Evolutionary conservation across 2,113 vertebrate species (phyloP).

Genomic region (Symphodus melops): DNA sequence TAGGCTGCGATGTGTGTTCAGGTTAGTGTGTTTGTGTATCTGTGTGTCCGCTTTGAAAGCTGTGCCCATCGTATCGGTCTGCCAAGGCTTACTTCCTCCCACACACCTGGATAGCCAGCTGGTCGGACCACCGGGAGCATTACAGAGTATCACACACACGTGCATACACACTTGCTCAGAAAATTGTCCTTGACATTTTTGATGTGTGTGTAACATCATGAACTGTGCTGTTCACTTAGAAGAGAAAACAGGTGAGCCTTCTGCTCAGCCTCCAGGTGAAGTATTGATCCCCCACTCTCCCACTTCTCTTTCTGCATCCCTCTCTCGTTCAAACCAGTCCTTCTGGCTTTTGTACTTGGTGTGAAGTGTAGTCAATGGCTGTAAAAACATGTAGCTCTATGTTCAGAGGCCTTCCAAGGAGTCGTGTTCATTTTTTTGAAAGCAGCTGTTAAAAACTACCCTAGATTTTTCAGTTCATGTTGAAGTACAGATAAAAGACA

Average conservation of each 20-base stretch:
- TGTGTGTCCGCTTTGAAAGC: constrained; percentile 56
- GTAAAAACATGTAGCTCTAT: background rate
- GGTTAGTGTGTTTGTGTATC: constrained; percentile 20
- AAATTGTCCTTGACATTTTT: constrained; percentile 40
- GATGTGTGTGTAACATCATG: constrained; percentile 65
- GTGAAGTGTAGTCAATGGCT: constrained; percentile 1
- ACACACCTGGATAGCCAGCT: constrained; percentile 70
- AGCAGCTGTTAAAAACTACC: background rate
- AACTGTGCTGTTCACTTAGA: constrained; percentile 58
- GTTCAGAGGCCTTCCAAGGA: too few relatives aligned
- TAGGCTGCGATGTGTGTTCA: background rate
- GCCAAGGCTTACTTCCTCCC: constrained; percentile 59
- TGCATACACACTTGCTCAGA: constrained; percentile 15
- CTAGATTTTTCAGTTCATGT: background rate
- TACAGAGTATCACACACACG: constrained; percentile 19
- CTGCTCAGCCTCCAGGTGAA: constrained; percentile 58
- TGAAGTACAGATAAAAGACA: too few relatives aligned
- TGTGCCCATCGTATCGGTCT: constrained; percentile 42
- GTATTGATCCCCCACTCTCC: constrained; percentile 40
- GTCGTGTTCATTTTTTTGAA: background rate
- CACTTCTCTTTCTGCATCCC: background rate
- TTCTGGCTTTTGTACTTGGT: background rate
- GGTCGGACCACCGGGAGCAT: constrained; percentile 37
- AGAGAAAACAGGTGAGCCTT: constrained; percentile 48
- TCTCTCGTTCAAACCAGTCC: constrained; percentile 10